Evolutionary conservation across 92 coral and sea anemone genomes (phyloP).

Genomic region (Pocillopora grandis): DNA sequence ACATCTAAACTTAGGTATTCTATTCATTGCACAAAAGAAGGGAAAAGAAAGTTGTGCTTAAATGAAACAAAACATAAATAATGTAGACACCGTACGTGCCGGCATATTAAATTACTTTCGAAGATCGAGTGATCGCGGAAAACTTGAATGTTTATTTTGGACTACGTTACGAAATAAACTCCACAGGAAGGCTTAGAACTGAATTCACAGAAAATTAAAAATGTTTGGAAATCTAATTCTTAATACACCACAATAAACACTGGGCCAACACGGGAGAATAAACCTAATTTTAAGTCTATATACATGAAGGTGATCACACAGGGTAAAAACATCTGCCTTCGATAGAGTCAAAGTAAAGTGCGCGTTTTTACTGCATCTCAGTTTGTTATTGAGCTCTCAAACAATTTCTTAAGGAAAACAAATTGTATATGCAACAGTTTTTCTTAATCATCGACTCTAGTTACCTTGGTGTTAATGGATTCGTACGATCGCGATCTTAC

Average conservation of each 20-base stretch:
- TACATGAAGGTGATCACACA: background rate
- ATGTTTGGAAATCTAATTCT: background rate
- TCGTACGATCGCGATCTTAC: conserved; percentile 73
- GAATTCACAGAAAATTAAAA: background rate
- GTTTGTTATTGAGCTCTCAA: background rate
- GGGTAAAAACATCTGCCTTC: conserved; percentile 20
- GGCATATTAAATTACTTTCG: background rate
- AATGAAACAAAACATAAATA: conserved; percentile 23
- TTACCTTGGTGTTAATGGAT: conserved; percentile 80
- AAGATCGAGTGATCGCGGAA: background rate
- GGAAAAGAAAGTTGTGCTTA: conserved; percentile 21
- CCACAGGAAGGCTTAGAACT: background rate
- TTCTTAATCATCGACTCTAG: background rate
- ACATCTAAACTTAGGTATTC: background rate
- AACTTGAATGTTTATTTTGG: background rate
- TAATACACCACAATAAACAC: background rate
- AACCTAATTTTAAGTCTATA: conserved; percentile 31
- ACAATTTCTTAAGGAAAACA: background rate
- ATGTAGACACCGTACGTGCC: conserved; percentile 14
- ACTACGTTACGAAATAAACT: background rate
- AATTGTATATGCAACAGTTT: background rate
- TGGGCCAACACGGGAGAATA: conserved; percentile 21
- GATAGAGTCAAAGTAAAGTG: background rate
- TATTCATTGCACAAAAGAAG: background rate
- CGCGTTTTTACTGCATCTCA: background rate